phyloP scores from a whole-genome alignment of 2,113 vertebrate genomes.

The Atractosteus spatula region DNA sequence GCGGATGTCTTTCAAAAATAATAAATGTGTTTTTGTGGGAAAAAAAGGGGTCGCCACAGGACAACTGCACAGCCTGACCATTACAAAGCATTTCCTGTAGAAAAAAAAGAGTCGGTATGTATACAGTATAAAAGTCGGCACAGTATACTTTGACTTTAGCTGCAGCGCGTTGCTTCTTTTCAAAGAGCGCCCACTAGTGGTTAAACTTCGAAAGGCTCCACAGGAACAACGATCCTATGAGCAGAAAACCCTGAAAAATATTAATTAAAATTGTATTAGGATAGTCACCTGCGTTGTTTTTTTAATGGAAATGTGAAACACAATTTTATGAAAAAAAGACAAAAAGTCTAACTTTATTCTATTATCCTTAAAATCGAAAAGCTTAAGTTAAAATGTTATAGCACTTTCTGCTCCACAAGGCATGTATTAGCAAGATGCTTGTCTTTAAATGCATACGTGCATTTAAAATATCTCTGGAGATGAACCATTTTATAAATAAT shows the following conservation, averaged over 20 bases:
- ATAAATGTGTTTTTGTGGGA: conserved; percentile 47
- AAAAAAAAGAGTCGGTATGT: conserved; percentile 35
- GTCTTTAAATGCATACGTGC: conserved; percentile 54
- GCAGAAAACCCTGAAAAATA: conserved; percentile 68
- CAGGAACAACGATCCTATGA: conserved; percentile 45
- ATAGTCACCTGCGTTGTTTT: conserved; percentile 22
- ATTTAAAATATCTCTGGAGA: not conserved
- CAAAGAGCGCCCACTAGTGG: conserved; percentile 29
- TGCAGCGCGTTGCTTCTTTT: conserved; percentile 26
- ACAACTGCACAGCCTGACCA: conserved; percentile 52
- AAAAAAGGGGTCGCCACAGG: conserved; percentile 57
- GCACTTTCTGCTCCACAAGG: conserved; percentile 39
- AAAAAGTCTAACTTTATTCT: too few relatives aligned
- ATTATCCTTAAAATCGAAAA: too few relatives aligned
- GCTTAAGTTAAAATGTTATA: too few relatives aligned
- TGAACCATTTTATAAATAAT: conserved; percentile 45
- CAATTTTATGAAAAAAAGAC: too few relatives aligned
- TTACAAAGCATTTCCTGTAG: conserved; percentile 33
- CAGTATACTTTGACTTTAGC: conserved; percentile 60
- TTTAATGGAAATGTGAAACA: too few relatives aligned
- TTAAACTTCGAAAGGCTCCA: conserved; percentile 31
- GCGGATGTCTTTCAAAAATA: conserved; percentile 20
- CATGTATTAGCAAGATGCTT: conserved; percentile 44
- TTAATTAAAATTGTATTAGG: conserved; percentile 22
- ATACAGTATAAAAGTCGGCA: conserved; percentile 68